Evolutionary conservation across 2,797 vertebrate genomes (phyloP), one percentile per base, ranked within the genome.

Genomic region (Meda fulgida): DNA sequence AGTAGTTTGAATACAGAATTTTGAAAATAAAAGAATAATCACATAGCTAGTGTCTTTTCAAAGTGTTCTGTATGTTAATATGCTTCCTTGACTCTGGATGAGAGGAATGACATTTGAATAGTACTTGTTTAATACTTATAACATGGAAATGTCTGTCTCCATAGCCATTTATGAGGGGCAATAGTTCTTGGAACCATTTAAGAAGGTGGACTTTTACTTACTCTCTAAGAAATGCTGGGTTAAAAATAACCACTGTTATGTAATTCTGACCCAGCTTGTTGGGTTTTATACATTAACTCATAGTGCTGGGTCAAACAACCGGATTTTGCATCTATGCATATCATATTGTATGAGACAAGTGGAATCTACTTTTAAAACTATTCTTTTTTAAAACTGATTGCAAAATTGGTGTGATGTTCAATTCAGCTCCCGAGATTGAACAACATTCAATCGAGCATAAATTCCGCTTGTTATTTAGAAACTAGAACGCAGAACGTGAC

Each of bases 1-100:
- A 90, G 63, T 51, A 88, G 91, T 92, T 91, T 92, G 90, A 90
- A 89, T 85, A 88, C 85, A 26, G 48, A 87, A 90, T 88, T 88
- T 79, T 87, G 69, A 81, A 89, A 91, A 89, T 79, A 91, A 92
- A 93, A 92, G 18, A 70, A 89, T 91, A 88, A 84, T 87, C 14
- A 85, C 38, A 6, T 38, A 11, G 19, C 2, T 11, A 11, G 48
- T 26, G 53, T 48, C 3, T 48, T 31, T 23, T 77, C 55, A 21
- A 60, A 65, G 8, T 58, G 9, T 48, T 29, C 23, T 19, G 36
- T 60, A 1, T 43, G 13, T 13, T 69, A n/a, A 31, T 40, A 31
- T 21, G 18, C 11, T 29, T 36, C 69, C 13, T 46, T 16, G 63
- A 34, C 31, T 38, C 2, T 14, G 23, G 46, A 34, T 48, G 31